Evolutionary conservation across 2,797 vertebrate genomes (phyloP).

Genomic region (Falco berigora): DNA sequence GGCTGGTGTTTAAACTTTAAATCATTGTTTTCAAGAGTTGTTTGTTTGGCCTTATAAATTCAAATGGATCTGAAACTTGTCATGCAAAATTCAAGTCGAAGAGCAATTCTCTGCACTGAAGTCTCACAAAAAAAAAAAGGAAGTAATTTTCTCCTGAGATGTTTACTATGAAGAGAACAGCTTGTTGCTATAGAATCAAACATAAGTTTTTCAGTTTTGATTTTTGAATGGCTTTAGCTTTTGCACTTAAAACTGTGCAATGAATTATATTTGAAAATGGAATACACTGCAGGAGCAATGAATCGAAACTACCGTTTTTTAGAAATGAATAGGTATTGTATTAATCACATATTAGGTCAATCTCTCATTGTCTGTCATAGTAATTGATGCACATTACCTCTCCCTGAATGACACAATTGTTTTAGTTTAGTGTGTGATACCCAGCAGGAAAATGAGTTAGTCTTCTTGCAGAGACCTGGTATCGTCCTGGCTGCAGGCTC

Average conservation of each 20-base stretch:
- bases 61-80: neutral
- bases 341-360: neutral
- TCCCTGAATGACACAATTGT: neutral
- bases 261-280: neutral
- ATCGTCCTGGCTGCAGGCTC: neutral
- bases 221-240: constrained; percentile 45
- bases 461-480: neutral
- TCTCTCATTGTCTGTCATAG: neutral
- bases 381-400: neutral
- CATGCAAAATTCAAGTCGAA: neutral
- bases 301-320: neutral
- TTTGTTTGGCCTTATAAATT: constrained; percentile 9
- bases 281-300: neutral
- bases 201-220: constrained; percentile 1
- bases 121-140: neutral
- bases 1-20: neutral
- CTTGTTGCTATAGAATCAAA: constrained; percentile 11
- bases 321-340: neutral
- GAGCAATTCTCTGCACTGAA: neutral
- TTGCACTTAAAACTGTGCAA: neutral
- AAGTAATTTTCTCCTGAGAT: neutral
- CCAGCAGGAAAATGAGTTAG: neutral
- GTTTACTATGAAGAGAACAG: neutral
- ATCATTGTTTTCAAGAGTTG: neutral
- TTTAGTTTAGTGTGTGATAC: neutral